Conservation (phyloP, 2,888 invertebrate genomes). For the Lasioglossum marginatum region DNA sequence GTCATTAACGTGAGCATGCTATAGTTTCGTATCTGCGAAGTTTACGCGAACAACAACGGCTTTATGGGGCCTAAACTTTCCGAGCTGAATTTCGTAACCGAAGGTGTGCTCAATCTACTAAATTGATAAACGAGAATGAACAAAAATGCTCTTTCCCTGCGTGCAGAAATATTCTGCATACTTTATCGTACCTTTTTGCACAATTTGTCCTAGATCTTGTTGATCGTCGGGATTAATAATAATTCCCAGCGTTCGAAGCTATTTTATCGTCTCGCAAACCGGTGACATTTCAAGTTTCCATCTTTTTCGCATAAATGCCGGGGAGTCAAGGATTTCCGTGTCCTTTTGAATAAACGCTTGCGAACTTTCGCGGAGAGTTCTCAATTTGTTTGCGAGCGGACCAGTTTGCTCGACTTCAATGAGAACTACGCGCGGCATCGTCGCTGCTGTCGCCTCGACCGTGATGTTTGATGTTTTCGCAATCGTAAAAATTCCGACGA, state of each 20-base stretch:
- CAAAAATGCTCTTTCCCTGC: neutral
- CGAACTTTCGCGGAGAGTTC: slow-evolving; percentile 1
- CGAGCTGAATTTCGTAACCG: neutral
- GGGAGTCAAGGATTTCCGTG: neutral
- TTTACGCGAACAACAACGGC: neutral
- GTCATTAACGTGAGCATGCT: neutral
- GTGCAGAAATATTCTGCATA: neutral
- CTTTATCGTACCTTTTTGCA: too few relatives aligned
- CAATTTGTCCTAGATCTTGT: neutral
- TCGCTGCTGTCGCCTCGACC: neutral
- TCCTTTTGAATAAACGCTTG: neutral
- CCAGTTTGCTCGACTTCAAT: slow-evolving; percentile 3
- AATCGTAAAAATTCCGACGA: neutral
- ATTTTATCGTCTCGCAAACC: neutral
- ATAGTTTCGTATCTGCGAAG: neutral
- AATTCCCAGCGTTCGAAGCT: neutral
- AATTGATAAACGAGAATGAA: neutral
- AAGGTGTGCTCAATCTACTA: neutral
- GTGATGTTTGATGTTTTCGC: neutral
- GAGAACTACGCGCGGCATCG: neutral
- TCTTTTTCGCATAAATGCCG: neutral
- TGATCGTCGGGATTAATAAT: neutral
- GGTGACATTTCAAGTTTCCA: neutral
- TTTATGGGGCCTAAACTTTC: neutral
- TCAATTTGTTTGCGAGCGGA: neutral